phyloP scores from a whole-genome alignment of 2,113 vertebrate genomes.

The Oplegnathus fasciatus region DNA sequence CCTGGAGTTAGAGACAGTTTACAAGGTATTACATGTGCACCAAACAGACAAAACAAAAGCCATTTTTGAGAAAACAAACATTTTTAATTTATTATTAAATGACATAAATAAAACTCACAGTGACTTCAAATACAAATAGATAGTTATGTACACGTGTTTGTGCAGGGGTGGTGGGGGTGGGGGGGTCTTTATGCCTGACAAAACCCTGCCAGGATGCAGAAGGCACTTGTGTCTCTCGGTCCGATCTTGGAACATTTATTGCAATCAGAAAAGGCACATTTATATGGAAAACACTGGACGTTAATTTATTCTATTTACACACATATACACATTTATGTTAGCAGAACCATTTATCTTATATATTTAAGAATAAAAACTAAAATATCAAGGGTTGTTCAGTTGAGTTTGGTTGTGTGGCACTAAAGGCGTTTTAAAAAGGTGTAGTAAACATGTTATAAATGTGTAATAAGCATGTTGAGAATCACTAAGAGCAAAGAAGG shows the following conservation, averaged over 20 bases:
- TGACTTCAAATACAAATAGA: conserved; percentile 83
- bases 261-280: conserved; percentile 67
- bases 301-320: conserved; percentile 87
- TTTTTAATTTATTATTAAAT: conserved; percentile 88
- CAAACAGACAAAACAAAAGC: neutral
- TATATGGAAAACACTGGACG: conserved; percentile 58
- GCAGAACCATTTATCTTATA: conserved; percentile 50
- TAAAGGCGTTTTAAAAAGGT: neutral
- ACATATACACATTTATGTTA: conserved; percentile 82
- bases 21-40: accelerated
- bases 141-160: conserved; percentile 81
- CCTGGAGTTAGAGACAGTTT: neutral
- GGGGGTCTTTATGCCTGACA: conserved; percentile 20
- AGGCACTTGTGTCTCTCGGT: conserved; percentile 65
- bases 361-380: conserved; percentile 50
- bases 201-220: conserved; percentile 47
- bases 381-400: conserved; percentile 41
- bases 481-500: conserved; percentile 55
- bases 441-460: conserved; percentile 36
- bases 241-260: conserved; percentile 49
- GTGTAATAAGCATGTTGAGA: conserved; percentile 30
- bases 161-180: conserved; percentile 1
- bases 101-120: conserved; percentile 86
- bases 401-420: conserved; percentile 13
- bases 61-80: conserved; percentile 72